Evolutionary conservation across 2,888 invertebrate species (phyloP).

Genomic region (Matsumyia berberina): DNA sequence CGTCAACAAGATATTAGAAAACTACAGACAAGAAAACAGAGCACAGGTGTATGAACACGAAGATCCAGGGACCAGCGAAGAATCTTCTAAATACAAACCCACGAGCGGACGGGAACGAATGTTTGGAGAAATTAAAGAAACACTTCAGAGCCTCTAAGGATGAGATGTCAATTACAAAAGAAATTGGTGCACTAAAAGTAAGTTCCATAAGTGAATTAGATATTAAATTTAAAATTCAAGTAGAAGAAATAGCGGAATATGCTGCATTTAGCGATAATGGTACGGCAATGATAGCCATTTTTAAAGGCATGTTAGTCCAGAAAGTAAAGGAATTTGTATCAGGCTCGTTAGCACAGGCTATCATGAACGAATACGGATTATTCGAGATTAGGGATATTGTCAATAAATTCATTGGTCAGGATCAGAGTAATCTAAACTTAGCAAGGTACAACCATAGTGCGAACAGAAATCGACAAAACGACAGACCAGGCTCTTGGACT

Average conservation of each 20-base stretch:
- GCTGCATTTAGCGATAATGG: constrained; percentile 44
- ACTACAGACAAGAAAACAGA: not conserved
- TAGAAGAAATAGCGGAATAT: constrained; percentile 46
- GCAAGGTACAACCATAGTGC: too few relatives aligned
- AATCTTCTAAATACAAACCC: constrained; percentile 8
- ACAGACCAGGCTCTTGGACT: too few relatives aligned
- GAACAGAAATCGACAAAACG: not conserved
- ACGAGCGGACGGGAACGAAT: not conserved
- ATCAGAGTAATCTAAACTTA: constrained; percentile 4
- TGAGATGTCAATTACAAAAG: constrained; percentile 5
- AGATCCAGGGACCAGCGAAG: constrained; percentile 26
- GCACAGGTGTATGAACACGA: constrained; percentile 1
- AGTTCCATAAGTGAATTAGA: constrained; percentile 52
- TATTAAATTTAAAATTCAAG: constrained; percentile 46
- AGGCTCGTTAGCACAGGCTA: constrained; percentile 37
- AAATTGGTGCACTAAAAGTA: constrained; percentile 19
- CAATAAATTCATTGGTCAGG: not conserved
- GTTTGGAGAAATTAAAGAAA: not conserved
- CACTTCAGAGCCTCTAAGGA: constrained; percentile 5
- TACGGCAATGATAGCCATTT: constrained; percentile 23
- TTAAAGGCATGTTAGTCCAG: constrained; percentile 48
- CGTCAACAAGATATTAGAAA: not conserved
- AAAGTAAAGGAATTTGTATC: constrained; percentile 46
- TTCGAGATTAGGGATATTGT: constrained; percentile 30
- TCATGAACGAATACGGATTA: constrained; percentile 24